Base-by-base conservation (phyloP, 2,113 vertebrate genomes). In the Platysternon megacephalum region DNA sequence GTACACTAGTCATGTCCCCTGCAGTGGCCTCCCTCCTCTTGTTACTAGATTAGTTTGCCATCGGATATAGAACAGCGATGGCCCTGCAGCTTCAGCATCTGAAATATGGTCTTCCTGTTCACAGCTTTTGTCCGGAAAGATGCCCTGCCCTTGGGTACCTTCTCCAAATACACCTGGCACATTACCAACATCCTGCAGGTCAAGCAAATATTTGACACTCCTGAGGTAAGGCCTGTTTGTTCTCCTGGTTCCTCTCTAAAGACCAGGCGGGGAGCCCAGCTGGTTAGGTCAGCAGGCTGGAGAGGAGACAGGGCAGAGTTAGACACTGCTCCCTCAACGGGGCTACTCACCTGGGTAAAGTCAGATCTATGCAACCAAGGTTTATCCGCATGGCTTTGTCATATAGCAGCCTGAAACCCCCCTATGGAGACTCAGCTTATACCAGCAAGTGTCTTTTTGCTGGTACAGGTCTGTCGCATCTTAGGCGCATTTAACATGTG, bases 121-220 rank as follows among this genome's bases (percentile, higher is more conserved):
- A 0, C 97, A 99, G 99, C 98, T 17, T 99, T 99, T 92, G 98
- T 99, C 91, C 98, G 98, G 81, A 99, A 98, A 39, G 99, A 99
- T 17, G 98, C 98, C 13, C 98, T 99, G 82, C 99, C 99, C 13
- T 95, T 98, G 89, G 99, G 99, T 85, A 99, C 98, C 17, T 98
- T 99, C 98, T 99, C 99, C 95, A 99, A 99, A 94, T 99, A 99
- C 95, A 99, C 98, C 2, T 99, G 99, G 99, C 99, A 99, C 97
- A 99, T 99, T 98, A 99, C 98, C 90, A 99, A 98, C 81, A 95
- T 99, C 86, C 97, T 98, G 97, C 99, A 99, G 87, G 99, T 99
- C 94, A 99, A 99, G 95, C 99, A 98, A 95, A 99, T 99, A 97
- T 99, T 99, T n/a, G 99, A 99, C 89, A 99, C 99, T 0, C 98